A percentile compares a stretch with the other conserved stretches of the same genome.
Evolutionary conservation across 64 coral and sea anemone species (phyloP).

Genomic region (Platygyra sinensis): DNA sequence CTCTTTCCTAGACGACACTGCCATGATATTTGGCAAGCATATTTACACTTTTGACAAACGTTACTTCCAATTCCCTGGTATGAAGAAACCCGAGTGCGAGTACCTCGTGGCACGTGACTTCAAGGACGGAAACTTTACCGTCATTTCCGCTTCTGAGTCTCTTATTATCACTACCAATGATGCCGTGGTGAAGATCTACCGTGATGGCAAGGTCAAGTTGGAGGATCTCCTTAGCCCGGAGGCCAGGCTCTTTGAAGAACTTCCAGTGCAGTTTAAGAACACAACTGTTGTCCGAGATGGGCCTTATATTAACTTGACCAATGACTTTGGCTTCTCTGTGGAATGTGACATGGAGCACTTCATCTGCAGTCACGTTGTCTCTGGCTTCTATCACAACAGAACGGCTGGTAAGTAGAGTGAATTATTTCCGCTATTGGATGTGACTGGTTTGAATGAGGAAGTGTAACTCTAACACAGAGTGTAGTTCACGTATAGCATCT

Average conservation of each 20-base stretch:
- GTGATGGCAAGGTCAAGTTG: conserved; percentile 42
- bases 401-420: conserved; percentile 63
- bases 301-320: conserved; percentile 50
- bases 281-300: conserved; percentile 43
- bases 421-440: background rate
- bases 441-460: background rate
- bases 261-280: conserved; percentile 59
- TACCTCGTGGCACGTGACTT: conserved; percentile 68
- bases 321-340: conserved; percentile 41
- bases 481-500: too few relatives aligned
- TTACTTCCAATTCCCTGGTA: conserved; percentile 58
- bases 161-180: conserved; percentile 46
- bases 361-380: conserved; percentile 55
- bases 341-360: conserved; percentile 76
- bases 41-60: conserved; percentile 78
- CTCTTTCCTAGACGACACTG: conserved; percentile 48
- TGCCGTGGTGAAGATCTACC: conserved; percentile 30
- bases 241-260: background rate
- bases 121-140: conserved; percentile 71
- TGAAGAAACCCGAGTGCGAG: conserved; percentile 24
- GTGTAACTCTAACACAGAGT: too few relatives aligned
- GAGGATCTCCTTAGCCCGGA: background rate
- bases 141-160: conserved; percentile 36
- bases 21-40: conserved; percentile 62
- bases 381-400: conserved; percentile 84